Evolutionary conservation across 1,140 invertebrate genomes (phyloP).

Genomic region (Hesperophylax magnus): DNA sequence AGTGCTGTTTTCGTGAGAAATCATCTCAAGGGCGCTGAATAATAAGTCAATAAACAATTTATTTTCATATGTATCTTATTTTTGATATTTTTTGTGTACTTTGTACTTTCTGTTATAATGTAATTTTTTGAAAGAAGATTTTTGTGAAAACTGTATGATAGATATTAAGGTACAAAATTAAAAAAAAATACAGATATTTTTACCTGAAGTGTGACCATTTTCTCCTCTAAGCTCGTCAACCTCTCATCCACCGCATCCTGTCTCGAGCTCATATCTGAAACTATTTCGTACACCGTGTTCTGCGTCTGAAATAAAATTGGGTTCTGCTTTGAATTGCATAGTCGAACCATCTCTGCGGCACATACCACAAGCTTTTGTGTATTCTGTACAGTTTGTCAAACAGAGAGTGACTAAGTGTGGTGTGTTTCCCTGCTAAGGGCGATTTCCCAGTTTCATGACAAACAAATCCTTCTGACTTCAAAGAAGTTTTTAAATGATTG

Average conservation of each 20-base stretch:
- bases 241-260: conserved; percentile 93
- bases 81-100: no score
- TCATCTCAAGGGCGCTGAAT: no score
- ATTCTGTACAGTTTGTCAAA: conserved; percentile 32
- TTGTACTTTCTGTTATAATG: no score
- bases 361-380: conserved; percentile 5
- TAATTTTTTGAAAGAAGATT: no score
- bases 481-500: no score
- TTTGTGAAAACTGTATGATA: no score
- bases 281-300: conserved; percentile 96
- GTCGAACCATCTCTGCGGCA: conserved; percentile 64
- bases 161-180: no score
- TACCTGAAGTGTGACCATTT: conserved; percentile 82
- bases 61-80: no score
- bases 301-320: conserved; percentile 87
- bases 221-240: conserved; percentile 88
- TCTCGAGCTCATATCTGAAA: conserved; percentile 94
- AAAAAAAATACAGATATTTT: neutral
- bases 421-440: conserved; percentile 32
- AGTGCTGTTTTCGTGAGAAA: no score
- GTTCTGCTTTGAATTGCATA: conserved; percentile 71
- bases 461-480: no score
- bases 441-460: no score
- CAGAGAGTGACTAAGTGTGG: conserved; percentile 32
- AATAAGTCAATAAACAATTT: no score